These are phyloP conservation scores for Crotalus tigris DNA, from an alignment of 2,113 vertebrate genomes.

Conservation along the genomic window DNA sequence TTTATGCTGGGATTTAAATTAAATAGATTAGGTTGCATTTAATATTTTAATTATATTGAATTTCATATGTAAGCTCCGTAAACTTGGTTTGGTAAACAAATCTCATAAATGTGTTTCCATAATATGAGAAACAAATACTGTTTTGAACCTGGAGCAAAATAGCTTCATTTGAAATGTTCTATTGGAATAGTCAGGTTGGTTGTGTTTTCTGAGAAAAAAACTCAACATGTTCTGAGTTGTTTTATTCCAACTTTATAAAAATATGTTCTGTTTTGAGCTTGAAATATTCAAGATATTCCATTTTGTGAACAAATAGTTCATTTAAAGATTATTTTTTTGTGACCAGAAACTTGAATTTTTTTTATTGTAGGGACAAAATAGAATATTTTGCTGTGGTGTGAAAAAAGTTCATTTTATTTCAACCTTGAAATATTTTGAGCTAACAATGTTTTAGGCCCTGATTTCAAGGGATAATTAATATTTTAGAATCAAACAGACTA, in stretches of 20 bases:
- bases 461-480: background rate
- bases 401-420: background rate
- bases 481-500: slow-evolving; percentile 24
- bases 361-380: background rate
- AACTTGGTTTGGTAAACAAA: background rate
- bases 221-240: background rate
- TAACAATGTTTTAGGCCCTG: background rate
- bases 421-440: background rate
- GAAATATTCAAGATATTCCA: background rate
- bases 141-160: background rate
- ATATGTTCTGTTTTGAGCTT: background rate
- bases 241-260: background rate
- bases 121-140: background rate
- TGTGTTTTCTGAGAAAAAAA: background rate
- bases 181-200: background rate
- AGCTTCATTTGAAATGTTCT: background rate
- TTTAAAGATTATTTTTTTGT: background rate
- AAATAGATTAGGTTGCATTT: background rate
- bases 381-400: background rate
- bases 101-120: background rate
- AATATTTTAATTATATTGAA: background rate
- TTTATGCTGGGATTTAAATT: background rate
- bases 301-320: background rate
- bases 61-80: background rate
- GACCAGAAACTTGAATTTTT: background rate